Conservation (phyloP, 2,113 vertebrate species). For the Jaculus jaculus region DNA sequence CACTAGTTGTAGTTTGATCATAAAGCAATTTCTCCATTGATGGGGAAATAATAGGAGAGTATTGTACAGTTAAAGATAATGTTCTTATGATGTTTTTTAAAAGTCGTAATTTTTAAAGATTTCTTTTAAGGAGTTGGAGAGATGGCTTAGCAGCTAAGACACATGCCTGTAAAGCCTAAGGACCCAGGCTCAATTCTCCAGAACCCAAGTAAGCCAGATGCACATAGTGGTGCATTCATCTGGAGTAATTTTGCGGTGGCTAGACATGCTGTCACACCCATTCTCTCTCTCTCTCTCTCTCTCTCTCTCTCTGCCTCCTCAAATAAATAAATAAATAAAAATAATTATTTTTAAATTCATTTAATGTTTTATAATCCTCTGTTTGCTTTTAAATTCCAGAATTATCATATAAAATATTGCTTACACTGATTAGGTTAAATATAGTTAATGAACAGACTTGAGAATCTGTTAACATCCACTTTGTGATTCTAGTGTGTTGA, state of each 20-base stretch:
- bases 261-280: no score
- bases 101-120: neutral
- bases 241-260: no score
- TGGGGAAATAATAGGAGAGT: constrained; percentile 40
- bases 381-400: neutral
- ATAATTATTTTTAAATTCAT: neutral
- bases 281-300: no score
- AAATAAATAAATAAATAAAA: no score
- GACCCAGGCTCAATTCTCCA: no score
- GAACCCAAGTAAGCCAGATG: no score
- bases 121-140: no score
- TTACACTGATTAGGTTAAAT: neutral
- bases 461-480: neutral
- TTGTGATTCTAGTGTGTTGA: neutral
- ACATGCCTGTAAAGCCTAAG: no score
- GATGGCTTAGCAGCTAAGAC: no score
- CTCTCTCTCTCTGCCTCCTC: no score
- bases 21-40: neutral
- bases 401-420: neutral
- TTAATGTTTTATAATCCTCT: neutral
- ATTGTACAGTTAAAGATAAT: neutral
- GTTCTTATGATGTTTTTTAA: neutral
- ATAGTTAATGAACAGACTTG: neutral
- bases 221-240: no score
- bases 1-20: neutral